Evolutionary conservation across 2,797 vertebrate species (phyloP).

Genomic region (Typhlichthys eigenmanni): DNA sequence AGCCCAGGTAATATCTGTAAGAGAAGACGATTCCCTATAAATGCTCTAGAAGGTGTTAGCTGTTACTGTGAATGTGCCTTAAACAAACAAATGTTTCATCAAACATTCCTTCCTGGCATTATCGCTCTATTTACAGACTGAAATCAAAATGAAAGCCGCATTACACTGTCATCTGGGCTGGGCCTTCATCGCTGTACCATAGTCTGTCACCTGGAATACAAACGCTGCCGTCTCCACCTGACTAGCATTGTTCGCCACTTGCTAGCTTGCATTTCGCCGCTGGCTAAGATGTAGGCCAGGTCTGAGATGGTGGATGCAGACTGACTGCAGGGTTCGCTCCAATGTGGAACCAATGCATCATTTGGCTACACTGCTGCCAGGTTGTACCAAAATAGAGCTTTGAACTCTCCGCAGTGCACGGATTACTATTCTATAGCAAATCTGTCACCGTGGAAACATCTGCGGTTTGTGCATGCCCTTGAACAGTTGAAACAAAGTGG

Average conservation of each 20-base stretch:
- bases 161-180: not conserved
- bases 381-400: conserved; percentile 18
- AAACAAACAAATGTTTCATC: not conserved
- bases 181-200: not conserved
- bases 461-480: conserved; percentile 43
- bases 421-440: conserved; percentile 26
- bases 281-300: not conserved
- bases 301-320: conserved; percentile 8
- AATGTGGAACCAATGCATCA: not conserved
- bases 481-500: conserved; percentile 21
- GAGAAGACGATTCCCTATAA: conserved; percentile 6
- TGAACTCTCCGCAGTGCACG: not conserved
- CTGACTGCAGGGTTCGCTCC: not conserved
- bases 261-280: not conserved
- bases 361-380: conserved; percentile 5
- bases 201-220: not conserved
- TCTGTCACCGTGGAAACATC: conserved; percentile 32
- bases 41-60: conserved; percentile 1
- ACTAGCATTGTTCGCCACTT: not conserved
- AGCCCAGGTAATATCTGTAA: conserved; percentile 46
- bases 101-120: no score
- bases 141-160: not conserved
- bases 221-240: not conserved
- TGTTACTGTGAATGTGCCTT: not conserved
- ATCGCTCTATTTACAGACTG: no score